Conservation (phyloP, 1,140 invertebrate species). For the Papilio dardanus region DNA sequence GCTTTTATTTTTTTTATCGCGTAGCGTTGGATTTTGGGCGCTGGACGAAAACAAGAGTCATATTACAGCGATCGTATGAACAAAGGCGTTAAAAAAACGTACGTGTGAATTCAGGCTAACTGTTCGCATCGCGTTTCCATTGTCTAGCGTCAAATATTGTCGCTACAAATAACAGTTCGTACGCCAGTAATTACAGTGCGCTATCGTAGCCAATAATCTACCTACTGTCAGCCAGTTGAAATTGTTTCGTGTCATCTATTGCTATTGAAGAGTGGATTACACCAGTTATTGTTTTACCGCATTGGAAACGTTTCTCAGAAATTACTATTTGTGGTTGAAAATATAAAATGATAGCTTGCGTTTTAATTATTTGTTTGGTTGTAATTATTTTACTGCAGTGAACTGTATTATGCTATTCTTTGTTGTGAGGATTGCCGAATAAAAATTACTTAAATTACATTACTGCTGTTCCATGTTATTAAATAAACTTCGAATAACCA, state of each 20-base stretch:
- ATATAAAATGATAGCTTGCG: background rate
- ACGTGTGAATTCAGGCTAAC: too few relatives aligned
- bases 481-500: background rate
- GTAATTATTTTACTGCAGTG: background rate
- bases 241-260: conserved; percentile 48
- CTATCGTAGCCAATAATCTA: conserved; percentile 46
- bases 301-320: conserved; percentile 23
- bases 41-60: too few relatives aligned
- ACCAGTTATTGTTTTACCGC: conserved; percentile 34
- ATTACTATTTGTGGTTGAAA: background rate
- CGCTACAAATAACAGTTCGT: conserved; percentile 44
- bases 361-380: background rate
- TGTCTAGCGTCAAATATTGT: conserved; percentile 32
- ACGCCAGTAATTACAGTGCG: conserved; percentile 43
- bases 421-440: background rate
- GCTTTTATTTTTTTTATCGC: too few relatives aligned
- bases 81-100: too few relatives aligned
- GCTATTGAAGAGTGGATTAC: conserved; percentile 29
- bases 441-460: too few relatives aligned
- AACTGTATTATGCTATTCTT: too few relatives aligned
- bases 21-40: too few relatives aligned
- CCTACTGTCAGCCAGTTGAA: conserved; percentile 40
- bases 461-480: too few relatives aligned
- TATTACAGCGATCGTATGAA: too few relatives aligned
- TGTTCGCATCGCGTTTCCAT: background rate